A percentile compares a stretch with the other conserved stretches of the same genome.
phyloP scores from a whole-genome alignment of 2,113 vertebrate genomes.

The Pteronura brasiliensis region DNA sequence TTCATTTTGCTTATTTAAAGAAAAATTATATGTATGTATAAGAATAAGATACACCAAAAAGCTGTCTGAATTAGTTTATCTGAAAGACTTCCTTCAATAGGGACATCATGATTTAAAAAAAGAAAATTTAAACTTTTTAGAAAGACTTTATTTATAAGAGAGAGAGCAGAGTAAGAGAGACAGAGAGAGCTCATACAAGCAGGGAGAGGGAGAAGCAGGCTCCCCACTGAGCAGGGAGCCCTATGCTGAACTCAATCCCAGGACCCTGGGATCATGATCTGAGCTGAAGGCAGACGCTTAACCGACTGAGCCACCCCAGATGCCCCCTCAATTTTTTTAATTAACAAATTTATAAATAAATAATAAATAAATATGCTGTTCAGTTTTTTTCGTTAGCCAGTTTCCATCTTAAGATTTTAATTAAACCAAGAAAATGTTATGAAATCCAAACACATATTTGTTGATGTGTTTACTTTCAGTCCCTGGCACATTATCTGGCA shows the following conservation, averaged over 20 bases:
- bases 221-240: background rate
- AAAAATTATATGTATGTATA: background rate
- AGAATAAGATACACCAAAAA: background rate
- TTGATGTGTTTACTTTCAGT: background rate
- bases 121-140: background rate
- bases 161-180: background rate
- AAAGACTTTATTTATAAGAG: background rate
- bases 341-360: no score
- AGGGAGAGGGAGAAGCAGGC: background rate
- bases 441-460: background rate
- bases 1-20: background rate
- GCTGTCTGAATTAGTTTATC: background rate
- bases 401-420: background rate
- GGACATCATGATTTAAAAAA: background rate
- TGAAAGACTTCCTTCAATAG: background rate
- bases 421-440: background rate
- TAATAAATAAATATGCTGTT: background rate
- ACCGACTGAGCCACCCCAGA: background rate
- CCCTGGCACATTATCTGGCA: background rate
- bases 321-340: no score
- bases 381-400: background rate
- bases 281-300: background rate
- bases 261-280: background rate
- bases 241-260: background rate
- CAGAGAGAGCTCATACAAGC: no score